Evolutionary conservation across 2,888 invertebrate genomes (phyloP), one percentile per base, ranked within the genome.

Genomic region (Ariolimax columbianus): DNA sequence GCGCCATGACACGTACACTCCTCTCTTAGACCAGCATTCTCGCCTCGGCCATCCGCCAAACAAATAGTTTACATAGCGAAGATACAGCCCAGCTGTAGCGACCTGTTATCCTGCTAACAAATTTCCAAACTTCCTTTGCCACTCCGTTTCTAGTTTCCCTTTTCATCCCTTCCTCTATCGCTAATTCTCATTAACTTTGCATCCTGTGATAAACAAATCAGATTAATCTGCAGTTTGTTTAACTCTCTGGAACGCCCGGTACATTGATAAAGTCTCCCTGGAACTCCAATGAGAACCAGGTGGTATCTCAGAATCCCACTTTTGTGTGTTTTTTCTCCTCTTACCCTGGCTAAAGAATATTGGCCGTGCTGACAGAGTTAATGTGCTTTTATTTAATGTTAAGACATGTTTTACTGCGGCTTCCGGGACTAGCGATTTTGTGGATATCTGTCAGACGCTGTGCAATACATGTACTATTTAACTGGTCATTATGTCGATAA

Each of bases 361-460:
- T 43, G 73, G 75, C 59, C 19, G 36, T 30, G 82, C 73, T 82
- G 82, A 82, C 82, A 82, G 82, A 75, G 68, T 82, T 59, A 82
- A 73, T 59, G 82, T 30, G 63, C 68, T 73, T 82, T 82, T 82
- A 82, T 82, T 82, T 73, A 63, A 82, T 82, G 82, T 82, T 82
- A 75, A 82, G 55, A 82, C 82, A 73, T 66, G 55, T 80, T 80
- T 51, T 43, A 75, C 75, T 55, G 23, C n/a, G 75, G 47, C 75
- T 75, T 75, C 30, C 38, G 43, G 75, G 26, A 75, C n/a, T 30
- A 1, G n/a, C 47, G 47, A 75, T 75, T 47, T 43, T 11, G 75
- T 43, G 75, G 75, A n/a, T 47, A n/a, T 47, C 47, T 75, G 43
- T 17, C n/a, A 75, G 4, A 6, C 63, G 23, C 30, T 23, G n/a